These are phyloP conservation scores for Muscicapa adusta DNA, from an alignment of 2,113 vertebrate genomes.

Conservation along the genomic window DNA sequence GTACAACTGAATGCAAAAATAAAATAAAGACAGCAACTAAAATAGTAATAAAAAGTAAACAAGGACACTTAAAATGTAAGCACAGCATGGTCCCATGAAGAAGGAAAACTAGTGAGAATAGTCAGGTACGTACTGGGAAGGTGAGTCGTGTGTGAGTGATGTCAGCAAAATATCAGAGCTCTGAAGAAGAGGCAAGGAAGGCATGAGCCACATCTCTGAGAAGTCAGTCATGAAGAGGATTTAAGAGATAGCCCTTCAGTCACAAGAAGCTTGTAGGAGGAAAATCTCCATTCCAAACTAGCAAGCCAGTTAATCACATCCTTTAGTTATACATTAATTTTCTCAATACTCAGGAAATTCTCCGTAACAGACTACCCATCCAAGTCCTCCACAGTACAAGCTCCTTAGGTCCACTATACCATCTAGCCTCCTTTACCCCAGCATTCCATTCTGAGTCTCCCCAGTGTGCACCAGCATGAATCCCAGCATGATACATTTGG, in stretches of 20 bases:
- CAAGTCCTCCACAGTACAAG: not conserved
- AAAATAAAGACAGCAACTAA: slow-evolving; percentile 49
- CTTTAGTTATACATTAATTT: not conserved
- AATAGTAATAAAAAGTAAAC: slow-evolving; percentile 29
- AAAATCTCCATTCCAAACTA: not conserved
- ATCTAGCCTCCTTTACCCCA: not conserved
- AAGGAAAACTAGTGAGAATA: not conserved
- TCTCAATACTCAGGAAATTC: not conserved
- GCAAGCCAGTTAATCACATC: not conserved
- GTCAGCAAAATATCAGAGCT: not conserved
- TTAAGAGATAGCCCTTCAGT: not conserved
- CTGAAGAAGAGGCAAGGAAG: not conserved
- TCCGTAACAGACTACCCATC: not conserved
- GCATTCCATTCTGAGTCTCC: not conserved
- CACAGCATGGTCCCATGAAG: not conserved
- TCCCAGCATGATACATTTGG: not conserved
- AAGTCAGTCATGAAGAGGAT: not conserved
- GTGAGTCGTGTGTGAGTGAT: not conserved
- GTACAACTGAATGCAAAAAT: slow-evolving; percentile 34
- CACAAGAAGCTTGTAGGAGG: not conserved
- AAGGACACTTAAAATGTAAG: not conserved
- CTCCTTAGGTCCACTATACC: not conserved
- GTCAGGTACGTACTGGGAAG: not conserved
- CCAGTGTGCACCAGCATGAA: not conserved
- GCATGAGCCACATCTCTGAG: not conserved